A percentile compares a stretch with the other conserved stretches of the same genome.
phyloP scores from a whole-genome alignment of 92 coral and sea anemone species.

The Porites cylindrica region DNA sequence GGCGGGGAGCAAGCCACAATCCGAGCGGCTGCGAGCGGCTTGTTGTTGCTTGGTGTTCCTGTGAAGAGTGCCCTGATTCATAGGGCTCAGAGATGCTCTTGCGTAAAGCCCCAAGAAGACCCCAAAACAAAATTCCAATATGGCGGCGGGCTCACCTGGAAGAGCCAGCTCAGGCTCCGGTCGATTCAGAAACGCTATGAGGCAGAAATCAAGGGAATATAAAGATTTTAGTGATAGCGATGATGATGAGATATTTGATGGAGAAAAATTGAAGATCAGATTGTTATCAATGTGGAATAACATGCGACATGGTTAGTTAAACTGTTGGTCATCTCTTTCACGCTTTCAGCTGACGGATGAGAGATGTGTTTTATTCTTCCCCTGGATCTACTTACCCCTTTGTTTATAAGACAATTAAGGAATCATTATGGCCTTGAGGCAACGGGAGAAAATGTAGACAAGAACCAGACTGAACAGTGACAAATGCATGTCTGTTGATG shows the following conservation, averaged over 20 bases:
- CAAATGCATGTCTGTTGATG: too few relatives aligned
- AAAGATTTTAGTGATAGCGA: slow-evolving; percentile 81
- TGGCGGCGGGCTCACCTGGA: slow-evolving; percentile 45
- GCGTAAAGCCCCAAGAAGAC: slow-evolving; percentile 14
- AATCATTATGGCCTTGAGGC: too few relatives aligned
- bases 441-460: too few relatives aligned
- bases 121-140: slow-evolving; percentile 37
- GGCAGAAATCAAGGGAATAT: slow-evolving; percentile 67
- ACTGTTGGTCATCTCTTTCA: too few relatives aligned
- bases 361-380: too few relatives aligned
- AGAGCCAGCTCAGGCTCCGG: background rate
- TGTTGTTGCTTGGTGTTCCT: too few relatives aligned
- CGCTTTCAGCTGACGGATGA: too few relatives aligned
- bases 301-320: slow-evolving; percentile 83
- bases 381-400: too few relatives aligned
- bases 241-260: slow-evolving; percentile 89
- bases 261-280: slow-evolving; percentile 89
- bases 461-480: too few relatives aligned
- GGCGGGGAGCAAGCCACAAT: too few relatives aligned
- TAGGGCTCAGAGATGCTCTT: background rate
- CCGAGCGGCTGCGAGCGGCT: too few relatives aligned
- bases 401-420: too few relatives aligned
- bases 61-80: background rate
- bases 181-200: slow-evolving; percentile 18
- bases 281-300: slow-evolving; percentile 94